phyloP scores from a whole-genome alignment of 2,113 vertebrate genomes.

The Eclectus roratus region DNA sequence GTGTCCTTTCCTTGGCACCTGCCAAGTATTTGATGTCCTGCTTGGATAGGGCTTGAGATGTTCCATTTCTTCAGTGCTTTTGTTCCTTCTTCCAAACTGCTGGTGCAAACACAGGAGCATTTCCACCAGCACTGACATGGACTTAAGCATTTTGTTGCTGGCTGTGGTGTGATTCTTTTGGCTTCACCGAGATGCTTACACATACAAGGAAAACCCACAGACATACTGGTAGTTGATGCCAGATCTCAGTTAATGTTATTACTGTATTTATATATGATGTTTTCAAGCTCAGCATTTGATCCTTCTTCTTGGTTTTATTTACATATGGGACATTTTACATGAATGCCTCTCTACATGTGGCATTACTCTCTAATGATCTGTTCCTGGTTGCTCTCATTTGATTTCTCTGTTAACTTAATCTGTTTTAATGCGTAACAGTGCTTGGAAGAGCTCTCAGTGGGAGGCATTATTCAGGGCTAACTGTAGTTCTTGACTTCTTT shows the following conservation, averaged over 20 bases:
- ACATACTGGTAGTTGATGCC: accelerated
- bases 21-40: accelerated
- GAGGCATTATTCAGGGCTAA: neutral
- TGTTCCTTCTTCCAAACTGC: accelerated
- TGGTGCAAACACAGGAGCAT: accelerated
- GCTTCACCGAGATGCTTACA: accelerated
- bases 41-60: neutral
- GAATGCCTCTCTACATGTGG: accelerated
- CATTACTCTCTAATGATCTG: neutral
- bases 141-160: neutral
- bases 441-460: accelerated
- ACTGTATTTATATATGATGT: accelerated
- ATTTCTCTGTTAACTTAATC: neutral
- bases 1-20: too few relatives aligned
- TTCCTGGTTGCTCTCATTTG: neutral
- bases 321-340: accelerated
- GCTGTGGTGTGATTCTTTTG: accelerated
- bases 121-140: accelerated
- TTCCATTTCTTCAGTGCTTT: accelerated
- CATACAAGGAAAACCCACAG: accelerated
- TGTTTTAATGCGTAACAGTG: neutral
- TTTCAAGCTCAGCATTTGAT: neutral
- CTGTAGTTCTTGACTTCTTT: neutral
- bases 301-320: neutral
- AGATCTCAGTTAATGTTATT: neutral